Conservation (phyloP, 1,140 invertebrate species). For the Gyrodactylus bullatarudis region DNA sequence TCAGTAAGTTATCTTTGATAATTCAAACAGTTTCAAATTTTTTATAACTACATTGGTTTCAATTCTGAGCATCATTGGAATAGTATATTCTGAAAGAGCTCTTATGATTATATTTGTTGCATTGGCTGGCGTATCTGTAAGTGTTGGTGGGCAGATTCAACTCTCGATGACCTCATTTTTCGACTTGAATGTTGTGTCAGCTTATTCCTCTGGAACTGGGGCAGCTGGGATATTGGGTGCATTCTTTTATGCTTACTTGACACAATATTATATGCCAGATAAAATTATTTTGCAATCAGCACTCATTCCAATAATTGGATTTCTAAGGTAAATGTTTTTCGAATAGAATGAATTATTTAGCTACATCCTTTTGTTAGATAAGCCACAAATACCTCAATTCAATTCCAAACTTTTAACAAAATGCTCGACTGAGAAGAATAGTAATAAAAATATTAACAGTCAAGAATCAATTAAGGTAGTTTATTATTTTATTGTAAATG, state of each 20-base stretch:
- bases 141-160: neutral
- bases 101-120: neutral
- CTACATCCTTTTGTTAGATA: too few species aligned
- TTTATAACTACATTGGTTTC: neutral
- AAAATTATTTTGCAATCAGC: neutral
- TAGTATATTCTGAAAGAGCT: neutral
- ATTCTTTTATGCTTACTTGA: neutral
- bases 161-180: neutral
- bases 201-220: neutral
- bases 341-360: too few species aligned
- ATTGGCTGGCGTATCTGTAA: neutral
- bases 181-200: neutral
- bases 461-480: too few species aligned
- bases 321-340: too few species aligned
- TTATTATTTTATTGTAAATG: too few species aligned
- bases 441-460: too few species aligned
- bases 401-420: too few species aligned
- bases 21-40: neutral
- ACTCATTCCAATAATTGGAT: too few species aligned
- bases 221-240: neutral
- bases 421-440: too few species aligned
- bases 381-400: too few species aligned
- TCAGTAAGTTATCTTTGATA: neutral
- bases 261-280: neutral
- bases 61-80: neutral